A percentile compares a stretch with the other conserved stretches of the same genome.
Evolutionary conservation across 2,797 vertebrate species (phyloP).

Genomic region (Gila robusta): DNA sequence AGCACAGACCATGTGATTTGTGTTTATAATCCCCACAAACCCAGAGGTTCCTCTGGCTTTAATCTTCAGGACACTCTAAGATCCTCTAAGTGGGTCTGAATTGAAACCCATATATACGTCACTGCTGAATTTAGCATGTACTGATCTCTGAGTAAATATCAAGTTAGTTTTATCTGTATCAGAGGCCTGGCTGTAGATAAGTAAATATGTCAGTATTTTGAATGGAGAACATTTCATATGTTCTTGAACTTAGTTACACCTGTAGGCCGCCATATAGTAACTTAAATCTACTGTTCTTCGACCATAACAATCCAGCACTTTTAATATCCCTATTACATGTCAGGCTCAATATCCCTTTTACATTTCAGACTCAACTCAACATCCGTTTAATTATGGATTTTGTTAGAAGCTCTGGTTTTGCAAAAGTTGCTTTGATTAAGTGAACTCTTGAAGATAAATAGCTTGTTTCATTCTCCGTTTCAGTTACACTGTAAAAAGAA

Average conservation of each 20-base stretch:
- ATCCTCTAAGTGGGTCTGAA: conserved; percentile 8
- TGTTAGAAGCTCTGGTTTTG: conserved; percentile 32
- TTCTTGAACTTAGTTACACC: conserved; percentile 24
- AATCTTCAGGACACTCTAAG: conserved; percentile 27
- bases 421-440: conserved; percentile 31
- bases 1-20: conserved; percentile 18
- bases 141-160: neutral
- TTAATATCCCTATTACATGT: conserved; percentile 8
- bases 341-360: neutral
- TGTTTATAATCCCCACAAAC: conserved; percentile 41
- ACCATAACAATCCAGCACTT: conserved; percentile 4
- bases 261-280: neutral
- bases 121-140: conserved; percentile 10
- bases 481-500: neutral
- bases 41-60: conserved; percentile 35
- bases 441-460: conserved; percentile 27
- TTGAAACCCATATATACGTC: neutral
- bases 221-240: conserved; percentile 38
- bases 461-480: conserved; percentile 1
- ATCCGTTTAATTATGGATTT: neutral
- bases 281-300: neutral
- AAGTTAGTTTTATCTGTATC: neutral
- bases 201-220: conserved; percentile 51
- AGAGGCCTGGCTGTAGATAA: conserved; percentile 26
- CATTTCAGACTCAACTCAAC: neutral